These are phyloP conservation scores for Vanessa cardui DNA, from an alignment of 2,888 invertebrate species.

Conservation along the genomic window DNA sequence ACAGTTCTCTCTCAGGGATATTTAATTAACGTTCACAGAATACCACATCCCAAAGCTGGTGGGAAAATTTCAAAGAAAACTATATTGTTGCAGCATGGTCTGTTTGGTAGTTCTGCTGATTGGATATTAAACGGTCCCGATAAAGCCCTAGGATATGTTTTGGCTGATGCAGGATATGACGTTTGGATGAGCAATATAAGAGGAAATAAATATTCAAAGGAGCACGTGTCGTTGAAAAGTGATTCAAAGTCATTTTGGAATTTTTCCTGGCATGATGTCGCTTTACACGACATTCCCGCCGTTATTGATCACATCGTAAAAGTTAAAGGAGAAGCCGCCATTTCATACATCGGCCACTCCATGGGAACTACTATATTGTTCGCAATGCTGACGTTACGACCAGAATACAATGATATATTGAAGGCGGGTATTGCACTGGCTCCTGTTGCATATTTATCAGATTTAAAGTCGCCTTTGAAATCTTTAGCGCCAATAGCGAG, in stretches of 20 bases:
- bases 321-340: slow-evolving; percentile 60
- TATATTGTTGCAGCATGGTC: slow-evolving; percentile 90
- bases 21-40: slow-evolving; percentile 90
- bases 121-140: slow-evolving; percentile 89
- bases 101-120: slow-evolving; percentile 89
- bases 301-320: slow-evolving; percentile 86
- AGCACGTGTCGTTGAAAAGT: slow-evolving; percentile 81
- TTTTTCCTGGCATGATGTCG: slow-evolving; percentile 95
- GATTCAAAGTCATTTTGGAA: slow-evolving; percentile 87
- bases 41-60: slow-evolving; percentile 80
- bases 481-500: slow-evolving; percentile 85
- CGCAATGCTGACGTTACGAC: slow-evolving; percentile 85
- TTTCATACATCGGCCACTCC: slow-evolving; percentile 93
- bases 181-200: slow-evolving; percentile 93
- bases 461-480: slow-evolving; percentile 85
- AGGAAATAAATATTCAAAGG: slow-evolving; percentile 89
- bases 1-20: slow-evolving; percentile 91
- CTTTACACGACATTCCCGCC: slow-evolving; percentile 92
- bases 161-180: slow-evolving; percentile 87
- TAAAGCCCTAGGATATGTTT: slow-evolving; percentile 85
- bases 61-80: slow-evolving; percentile 54
- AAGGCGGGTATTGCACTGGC: slow-evolving; percentile 86
- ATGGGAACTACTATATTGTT: slow-evolving; percentile 93
- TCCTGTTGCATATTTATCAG: slow-evolving; percentile 86
- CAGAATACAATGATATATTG: slow-evolving; percentile 86